Percentiles rank a stretch among this genome's conserved stretches.
Conservation (phyloP, 2,113 vertebrate species). For the Gadus chalcogrammus region DNA sequence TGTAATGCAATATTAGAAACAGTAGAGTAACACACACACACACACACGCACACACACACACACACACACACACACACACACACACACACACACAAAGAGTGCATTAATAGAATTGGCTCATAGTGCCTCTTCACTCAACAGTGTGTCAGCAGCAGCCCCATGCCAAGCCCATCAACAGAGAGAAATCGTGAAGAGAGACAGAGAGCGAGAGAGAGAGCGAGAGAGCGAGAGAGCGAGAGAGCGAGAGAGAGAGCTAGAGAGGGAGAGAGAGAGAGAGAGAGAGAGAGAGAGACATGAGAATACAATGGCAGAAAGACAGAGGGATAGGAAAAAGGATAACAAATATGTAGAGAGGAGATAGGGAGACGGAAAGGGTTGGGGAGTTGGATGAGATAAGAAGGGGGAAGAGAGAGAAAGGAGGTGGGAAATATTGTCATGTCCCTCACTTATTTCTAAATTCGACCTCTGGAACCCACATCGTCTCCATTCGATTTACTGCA, state of each 20-base stretch:
- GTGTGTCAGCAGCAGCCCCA: constrained; percentile 6
- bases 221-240: neutral
- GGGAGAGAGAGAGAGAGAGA: neutral
- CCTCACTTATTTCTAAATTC: constrained; percentile 41
- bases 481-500: constrained; percentile 31
- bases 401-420: neutral
- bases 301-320: constrained; percentile 10
- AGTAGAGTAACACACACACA: neutral
- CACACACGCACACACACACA: neutral
- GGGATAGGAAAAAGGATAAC: too few relatives aligned
- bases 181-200: neutral
- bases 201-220: neutral
- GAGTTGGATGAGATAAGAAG: too few relatives aligned
- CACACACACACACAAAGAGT: constrained; percentile 10
- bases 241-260: neutral
- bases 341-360: too few relatives aligned
- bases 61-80: neutral
- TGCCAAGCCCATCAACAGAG: too few relatives aligned
- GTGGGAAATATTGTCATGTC: constrained; percentile 31
- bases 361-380: too few relatives aligned
- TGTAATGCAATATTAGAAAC: neutral
- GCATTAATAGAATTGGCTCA: constrained; percentile 1
- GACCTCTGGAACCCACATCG: constrained; percentile 1
- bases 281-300: neutral
- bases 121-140: constrained; percentile 31